phyloP scores from a whole-genome alignment of 2,113 vertebrate genomes.

The Syrrhaptes paradoxus region DNA sequence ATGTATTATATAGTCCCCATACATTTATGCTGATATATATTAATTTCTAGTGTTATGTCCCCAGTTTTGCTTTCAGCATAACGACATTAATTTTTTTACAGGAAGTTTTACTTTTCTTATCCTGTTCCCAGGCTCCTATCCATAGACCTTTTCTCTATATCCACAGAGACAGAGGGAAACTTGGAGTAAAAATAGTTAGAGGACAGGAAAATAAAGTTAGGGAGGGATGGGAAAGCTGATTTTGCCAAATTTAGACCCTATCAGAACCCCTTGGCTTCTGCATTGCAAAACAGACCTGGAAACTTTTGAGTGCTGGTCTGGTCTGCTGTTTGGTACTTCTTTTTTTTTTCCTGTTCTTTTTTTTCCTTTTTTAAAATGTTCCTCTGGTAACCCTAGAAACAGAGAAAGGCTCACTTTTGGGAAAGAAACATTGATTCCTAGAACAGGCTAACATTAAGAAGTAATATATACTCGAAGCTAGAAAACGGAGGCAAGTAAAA shows the following conservation, averaged over 20 bases:
- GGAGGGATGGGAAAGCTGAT: conserved; percentile 36
- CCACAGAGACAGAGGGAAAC: not conserved
- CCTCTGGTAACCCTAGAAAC: not conserved
- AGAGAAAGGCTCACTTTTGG: not conserved
- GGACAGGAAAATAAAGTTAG: conserved; percentile 24
- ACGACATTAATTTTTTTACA: not conserved
- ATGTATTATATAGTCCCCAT: not conserved
- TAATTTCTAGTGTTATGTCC: not conserved
- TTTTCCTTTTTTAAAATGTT: not conserved
- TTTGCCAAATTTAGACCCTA: conserved; percentile 44
- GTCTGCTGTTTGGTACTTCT: not conserved
- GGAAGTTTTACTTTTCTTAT: conserved; percentile 2
- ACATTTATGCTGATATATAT: not conserved
- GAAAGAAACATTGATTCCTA: not conserved
- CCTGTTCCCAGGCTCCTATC: conserved; percentile 15
- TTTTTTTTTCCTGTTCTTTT: not conserved
- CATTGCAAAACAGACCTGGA: conserved; percentile 34
- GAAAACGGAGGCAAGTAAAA: not conserved
- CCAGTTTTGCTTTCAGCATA: not conserved
- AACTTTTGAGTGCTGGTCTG: not conserved
- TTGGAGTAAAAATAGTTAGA: conserved; percentile 51
- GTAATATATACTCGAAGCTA: not conserved
- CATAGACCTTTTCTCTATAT: not conserved
- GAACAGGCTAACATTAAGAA: not conserved
- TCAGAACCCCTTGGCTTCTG: conserved; percentile 13